Base-by-base conservation (phyloP, 2,888 invertebrate genomes). In the Andrena fulva region DNA sequence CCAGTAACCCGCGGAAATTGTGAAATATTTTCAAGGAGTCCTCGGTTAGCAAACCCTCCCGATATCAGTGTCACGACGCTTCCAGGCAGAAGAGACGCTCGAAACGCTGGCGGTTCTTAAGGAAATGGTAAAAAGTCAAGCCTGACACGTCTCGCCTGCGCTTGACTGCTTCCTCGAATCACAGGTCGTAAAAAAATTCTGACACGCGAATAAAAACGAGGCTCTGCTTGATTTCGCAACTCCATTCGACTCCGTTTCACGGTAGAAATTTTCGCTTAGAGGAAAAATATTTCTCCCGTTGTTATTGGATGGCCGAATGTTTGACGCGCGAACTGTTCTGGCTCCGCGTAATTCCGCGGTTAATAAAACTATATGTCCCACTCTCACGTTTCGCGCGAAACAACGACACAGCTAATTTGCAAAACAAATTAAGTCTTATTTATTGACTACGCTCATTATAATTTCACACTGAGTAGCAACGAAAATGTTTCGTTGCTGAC, bases 81-180 rank as follows among this genome's bases (percentile, higher is more conserved):
- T 66, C 62, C 8, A n/a, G 42, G 35, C 66, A 35, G 42, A 70
- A 63, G 66, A 20, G 24, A 73, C 35, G n/a, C n/a, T 67, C 68
- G 67, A 72, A 68, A 60, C 56, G 20, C 20, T 42, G 79, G 10
- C n/a, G 42, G 60, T 74, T 62, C 50, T 69, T 59, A 59, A 80
- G 72, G 72, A 68, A 72, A 73, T 48, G 62, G 33, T 52, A 76
- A 80, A 80, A 79, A 67, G 77, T 60, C 68, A 31, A 68, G 67
- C 42, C 64, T 83, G 82, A 79, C 83, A 42, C 67, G 73, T 70
- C 66, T 56, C 76, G 62, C 54, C 85, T 84, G 84, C 76, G 64
- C 84, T 84, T 80, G 84, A 84, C 85, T 86, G 77, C 85, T 62
- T 78, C 78, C 62, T 60, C 27, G 77, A 63, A 80, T 33, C 56